Evolutionary conservation across 2,797 vertebrate species (phyloP), one percentile per base, ranked within the genome.

Genomic region (Dendrocincla tyrannina): DNA sequence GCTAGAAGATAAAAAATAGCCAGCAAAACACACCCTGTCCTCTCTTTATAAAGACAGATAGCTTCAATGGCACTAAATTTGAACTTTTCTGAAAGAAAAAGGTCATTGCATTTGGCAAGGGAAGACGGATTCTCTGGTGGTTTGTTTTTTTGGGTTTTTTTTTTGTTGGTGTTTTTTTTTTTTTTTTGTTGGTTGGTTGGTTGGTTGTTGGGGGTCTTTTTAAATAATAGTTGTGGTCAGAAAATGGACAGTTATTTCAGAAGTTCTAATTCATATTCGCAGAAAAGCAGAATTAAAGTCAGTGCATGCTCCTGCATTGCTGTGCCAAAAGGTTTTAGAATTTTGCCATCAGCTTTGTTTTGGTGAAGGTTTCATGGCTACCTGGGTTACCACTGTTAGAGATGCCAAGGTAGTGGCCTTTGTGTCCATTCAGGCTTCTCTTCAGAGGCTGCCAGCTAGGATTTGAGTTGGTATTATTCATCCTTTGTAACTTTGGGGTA

Each of bases 281-380:
- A 88, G 53, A 88, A 81, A 83, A 74, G 16, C 27, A 62, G n/a
- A 42, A 79, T 27, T 69, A n/a, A 89, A 87, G 7, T n/a, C 72
- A 70, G 17, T 30, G 22, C 13, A 32, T 41, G 39, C 17, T 85
- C 24, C 44, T 91, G 35, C 27, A 25, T 16, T 88, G 49, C 58
- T 78, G 7, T 80, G 28, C 44, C 56, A 56, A 30, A 85, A 59
- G n/a, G 32, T 32, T n/a, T 85, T 50, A 55, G 42, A 52, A 47
- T 91, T 73, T 94, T 91, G 16, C 30, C 13, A 39, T 69, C 52
- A 63, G 35, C 47, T 85, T 91, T 81, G 17, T 87, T 85, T 82
- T 2, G 0, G 28, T 67, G 23, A 76, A 67, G 32, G 42, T 77
- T 94, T 85, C 14, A 16, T 12, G 41, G 28, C 27, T 85, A 60